Evolutionary conservation across 2,888 invertebrate genomes (phyloP).

Genomic region (Eristalinus aeneus): DNA sequence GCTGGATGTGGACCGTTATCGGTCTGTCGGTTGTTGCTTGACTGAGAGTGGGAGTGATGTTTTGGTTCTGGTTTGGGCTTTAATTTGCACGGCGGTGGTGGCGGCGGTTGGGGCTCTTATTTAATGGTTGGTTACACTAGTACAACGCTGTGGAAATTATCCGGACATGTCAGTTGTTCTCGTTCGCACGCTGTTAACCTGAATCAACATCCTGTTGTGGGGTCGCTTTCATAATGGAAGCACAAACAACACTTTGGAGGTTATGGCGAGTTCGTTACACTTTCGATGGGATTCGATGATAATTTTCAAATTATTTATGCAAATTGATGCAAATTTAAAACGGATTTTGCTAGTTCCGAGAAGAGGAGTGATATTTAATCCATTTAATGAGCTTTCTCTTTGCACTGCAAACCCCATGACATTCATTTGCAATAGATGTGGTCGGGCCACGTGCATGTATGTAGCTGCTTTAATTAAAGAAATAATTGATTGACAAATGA

Average conservation of each 20-base stretch:
- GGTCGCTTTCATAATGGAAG: background rate
- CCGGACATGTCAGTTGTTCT: conserved; percentile 17
- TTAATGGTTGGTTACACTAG: background rate
- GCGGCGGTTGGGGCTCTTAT: background rate
- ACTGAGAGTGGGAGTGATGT: background rate
- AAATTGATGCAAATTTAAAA: background rate
- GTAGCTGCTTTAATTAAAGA: background rate
- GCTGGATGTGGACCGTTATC: background rate
- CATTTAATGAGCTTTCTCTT: background rate
- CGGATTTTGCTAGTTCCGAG: background rate
- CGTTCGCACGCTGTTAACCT: conserved; percentile 24
- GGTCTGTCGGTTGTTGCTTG: background rate
- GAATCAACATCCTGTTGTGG: conserved; percentile 5
- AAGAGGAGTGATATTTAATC: background rate
- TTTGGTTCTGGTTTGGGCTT: background rate
- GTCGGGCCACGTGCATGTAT: background rate
- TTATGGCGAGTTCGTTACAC: background rate
- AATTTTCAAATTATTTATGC: background rate
- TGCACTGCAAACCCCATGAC: background rate
- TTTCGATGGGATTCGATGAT: background rate
- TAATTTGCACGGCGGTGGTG: background rate
- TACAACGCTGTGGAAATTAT: background rate
- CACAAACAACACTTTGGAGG: background rate
- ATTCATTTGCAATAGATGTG: background rate
- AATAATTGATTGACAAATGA: background rate